Percentiles rank a stretch among this genome's conserved stretches.
These are phyloP conservation scores for Scaptomyza graminum DNA, from an alignment of 1,140 invertebrate genomes.

Conservation along the genomic window DNA sequence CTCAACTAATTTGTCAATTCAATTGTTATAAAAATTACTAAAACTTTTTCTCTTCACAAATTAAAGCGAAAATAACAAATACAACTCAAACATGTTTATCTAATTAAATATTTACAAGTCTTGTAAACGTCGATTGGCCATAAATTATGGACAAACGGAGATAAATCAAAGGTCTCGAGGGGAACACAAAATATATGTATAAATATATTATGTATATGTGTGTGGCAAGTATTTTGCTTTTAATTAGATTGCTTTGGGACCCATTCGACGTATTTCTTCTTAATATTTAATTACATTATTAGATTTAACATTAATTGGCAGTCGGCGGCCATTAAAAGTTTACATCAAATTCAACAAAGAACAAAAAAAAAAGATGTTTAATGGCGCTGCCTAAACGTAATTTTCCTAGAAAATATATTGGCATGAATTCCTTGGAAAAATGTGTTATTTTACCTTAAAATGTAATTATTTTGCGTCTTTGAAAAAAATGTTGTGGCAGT, in stretches of 20 bases:
- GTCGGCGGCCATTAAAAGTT: too few relatives aligned
- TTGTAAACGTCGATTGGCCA: not conserved
- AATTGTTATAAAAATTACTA: conserved; percentile 16
- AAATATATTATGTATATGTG: too few relatives aligned
- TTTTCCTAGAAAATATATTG: too few relatives aligned
- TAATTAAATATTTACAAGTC: not conserved
- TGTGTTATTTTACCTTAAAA: too few relatives aligned
- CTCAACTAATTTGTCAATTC: conserved; percentile 42
- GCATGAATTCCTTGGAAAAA: too few relatives aligned
- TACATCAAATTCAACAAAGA: too few relatives aligned
- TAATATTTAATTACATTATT: conserved; percentile 1
- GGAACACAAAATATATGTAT: not conserved
- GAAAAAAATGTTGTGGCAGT: too few relatives aligned
- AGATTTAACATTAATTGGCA: not conserved
- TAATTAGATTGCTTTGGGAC: not conserved
- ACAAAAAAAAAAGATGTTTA: too few relatives aligned
- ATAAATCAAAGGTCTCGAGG: not conserved
- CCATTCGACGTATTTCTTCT: not conserved
- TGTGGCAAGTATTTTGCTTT: not conserved
- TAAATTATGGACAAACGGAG: not conserved
- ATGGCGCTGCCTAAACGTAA: too few relatives aligned
- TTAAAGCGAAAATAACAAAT: too few relatives aligned
- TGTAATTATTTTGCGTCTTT: too few relatives aligned
- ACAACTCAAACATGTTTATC: not conserved
- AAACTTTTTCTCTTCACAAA: not conserved